phyloP scores from a whole-genome alignment of 1,140 invertebrate genomes.

The Acromyrmex echinatior region DNA sequence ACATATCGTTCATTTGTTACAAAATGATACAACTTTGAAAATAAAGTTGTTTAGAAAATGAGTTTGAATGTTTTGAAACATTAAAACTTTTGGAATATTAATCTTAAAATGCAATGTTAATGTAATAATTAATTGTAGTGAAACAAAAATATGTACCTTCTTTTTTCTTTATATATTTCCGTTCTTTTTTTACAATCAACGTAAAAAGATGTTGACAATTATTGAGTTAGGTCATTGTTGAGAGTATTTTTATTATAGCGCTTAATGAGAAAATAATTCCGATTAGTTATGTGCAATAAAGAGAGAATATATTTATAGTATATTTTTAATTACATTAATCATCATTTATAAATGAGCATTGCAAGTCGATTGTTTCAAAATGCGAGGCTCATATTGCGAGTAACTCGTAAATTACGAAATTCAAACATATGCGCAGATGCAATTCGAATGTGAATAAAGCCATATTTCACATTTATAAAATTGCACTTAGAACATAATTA shows the following conservation, averaged over 20 bases:
- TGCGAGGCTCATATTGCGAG: neutral
- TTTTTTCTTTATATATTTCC: too few species aligned
- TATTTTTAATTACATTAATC: slow-evolving; percentile 31
- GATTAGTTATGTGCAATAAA: neutral
- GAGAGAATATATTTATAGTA: neutral
- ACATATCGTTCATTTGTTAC: neutral
- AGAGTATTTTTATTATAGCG: neutral
- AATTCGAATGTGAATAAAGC: slow-evolving; percentile 4
- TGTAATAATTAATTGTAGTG: too few species aligned
- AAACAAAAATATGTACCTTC: too few species aligned
- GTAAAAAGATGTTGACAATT: too few species aligned
- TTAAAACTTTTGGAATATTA: too few species aligned
- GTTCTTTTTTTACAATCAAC: too few species aligned
- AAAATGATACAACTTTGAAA: too few species aligned
- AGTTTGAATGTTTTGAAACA: too few species aligned
- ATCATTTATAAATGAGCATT: neutral
- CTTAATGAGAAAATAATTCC: neutral
- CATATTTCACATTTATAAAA: slow-evolving; percentile 14
- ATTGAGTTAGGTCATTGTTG: too few species aligned
- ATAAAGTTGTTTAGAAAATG: too few species aligned
- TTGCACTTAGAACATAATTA: slow-evolving; percentile 11
- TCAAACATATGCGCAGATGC: slow-evolving; percentile 20
- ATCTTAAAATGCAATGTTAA: too few species aligned
- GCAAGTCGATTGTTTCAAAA: neutral
- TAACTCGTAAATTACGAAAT: slow-evolving; percentile 12